Evolutionary conservation across 2,888 invertebrate genomes (phyloP).

Genomic region (Junonia oenone): DNA sequence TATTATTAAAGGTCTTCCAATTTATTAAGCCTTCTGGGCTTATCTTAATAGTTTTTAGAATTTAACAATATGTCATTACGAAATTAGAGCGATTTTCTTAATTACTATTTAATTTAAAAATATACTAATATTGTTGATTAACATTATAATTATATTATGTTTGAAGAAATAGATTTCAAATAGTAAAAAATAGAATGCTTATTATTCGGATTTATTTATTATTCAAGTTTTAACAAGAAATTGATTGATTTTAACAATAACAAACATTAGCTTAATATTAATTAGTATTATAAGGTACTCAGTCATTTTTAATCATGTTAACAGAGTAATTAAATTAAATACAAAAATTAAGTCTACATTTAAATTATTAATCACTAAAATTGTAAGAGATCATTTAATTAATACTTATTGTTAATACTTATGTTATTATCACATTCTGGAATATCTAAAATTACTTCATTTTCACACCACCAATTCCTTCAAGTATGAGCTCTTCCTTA

Average conservation of each 20-base stretch:
- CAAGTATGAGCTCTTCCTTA: slow-evolving; percentile 52
- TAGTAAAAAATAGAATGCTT: no score
- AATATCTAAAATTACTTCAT: slow-evolving; percentile 11
- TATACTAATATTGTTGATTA: neutral
- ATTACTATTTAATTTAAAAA: neutral
- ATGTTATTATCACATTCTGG: neutral
- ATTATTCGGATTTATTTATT: neutral
- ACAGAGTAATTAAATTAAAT: neutral
- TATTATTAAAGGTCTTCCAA: neutral
- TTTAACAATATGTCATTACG: neutral
- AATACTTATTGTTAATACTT: slow-evolving; percentile 4
- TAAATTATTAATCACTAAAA: neutral
- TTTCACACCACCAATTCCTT: slow-evolving; percentile 35
- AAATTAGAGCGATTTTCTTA: neutral
- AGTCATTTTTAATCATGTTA: neutral
- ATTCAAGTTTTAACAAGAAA: neutral
- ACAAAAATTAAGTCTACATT: neutral
- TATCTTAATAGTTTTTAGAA: neutral
- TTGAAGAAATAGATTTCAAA: neutral
- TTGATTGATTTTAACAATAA: neutral
- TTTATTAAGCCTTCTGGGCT: neutral
- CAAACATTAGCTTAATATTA: neutral
- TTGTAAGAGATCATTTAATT: slow-evolving; percentile 14
- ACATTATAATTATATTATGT: neutral
- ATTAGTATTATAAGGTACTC: neutral